Evolutionary conservation across 2,888 invertebrate genomes (phyloP).

Genomic region (Horisme vitalbata): DNA sequence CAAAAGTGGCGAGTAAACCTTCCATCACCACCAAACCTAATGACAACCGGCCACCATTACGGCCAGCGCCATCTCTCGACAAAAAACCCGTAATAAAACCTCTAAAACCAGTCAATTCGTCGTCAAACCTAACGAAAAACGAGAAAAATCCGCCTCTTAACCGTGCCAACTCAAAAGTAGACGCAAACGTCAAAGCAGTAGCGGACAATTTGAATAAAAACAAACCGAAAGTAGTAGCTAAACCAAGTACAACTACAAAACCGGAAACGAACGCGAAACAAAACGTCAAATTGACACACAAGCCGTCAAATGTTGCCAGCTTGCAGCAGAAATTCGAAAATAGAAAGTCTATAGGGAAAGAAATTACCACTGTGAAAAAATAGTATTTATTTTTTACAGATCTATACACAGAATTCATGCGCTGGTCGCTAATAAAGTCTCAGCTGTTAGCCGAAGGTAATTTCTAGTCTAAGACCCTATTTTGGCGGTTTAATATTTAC

Average conservation of each 20-base stretch:
- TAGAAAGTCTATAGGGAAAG: constrained; percentile 74
- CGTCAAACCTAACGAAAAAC: constrained; percentile 42
- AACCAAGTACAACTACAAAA: constrained; percentile 58
- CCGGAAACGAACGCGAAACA: constrained; percentile 61
- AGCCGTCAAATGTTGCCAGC: constrained; percentile 88
- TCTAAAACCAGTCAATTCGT: constrained; percentile 56
- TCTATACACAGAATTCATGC: not conserved
- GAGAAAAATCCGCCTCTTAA: constrained; percentile 60
- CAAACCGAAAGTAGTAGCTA: constrained; percentile 74
- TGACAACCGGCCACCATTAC: constrained; percentile 66
- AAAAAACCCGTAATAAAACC: constrained; percentile 63
- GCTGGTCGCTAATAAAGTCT: not conserved
- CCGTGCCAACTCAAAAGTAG: constrained; percentile 65
- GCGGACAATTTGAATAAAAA: constrained; percentile 77
- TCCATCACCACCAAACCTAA: constrained; percentile 64
- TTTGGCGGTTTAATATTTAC: constrained; percentile 32
- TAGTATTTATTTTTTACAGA: constrained; percentile 30
- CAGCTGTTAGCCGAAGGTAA: constrained; percentile 34
- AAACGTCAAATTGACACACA: constrained; percentile 76
- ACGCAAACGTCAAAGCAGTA: constrained; percentile 64
- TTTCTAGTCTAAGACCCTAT: constrained; percentile 44
- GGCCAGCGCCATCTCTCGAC: constrained; percentile 65
- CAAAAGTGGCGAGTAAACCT: constrained; percentile 74
- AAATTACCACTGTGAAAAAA: constrained; percentile 62
- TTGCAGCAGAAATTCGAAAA: constrained; percentile 91